phyloP scores from a whole-genome alignment of 2,888 invertebrate genomes.

The Drosophila trichaetosa region DNA sequence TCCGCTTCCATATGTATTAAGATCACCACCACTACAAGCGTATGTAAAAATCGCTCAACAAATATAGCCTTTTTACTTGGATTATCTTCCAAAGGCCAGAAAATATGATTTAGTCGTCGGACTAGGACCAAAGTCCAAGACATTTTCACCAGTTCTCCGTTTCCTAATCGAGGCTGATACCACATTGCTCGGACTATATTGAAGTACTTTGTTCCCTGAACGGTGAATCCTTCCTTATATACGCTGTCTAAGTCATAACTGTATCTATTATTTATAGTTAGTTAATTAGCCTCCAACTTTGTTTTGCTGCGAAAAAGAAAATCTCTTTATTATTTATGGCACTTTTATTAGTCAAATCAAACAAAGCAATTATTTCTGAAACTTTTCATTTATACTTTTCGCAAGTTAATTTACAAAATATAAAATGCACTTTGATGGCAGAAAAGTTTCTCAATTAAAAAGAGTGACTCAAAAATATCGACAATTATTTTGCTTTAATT shows the following conservation, averaged over 20 bases:
- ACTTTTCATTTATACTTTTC: neutral
- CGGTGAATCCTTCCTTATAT: neutral
- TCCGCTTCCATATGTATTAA: slow-evolving; percentile 62
- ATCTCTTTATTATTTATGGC: neutral
- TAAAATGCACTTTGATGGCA: neutral
- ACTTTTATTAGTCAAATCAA: slow-evolving; percentile 3
- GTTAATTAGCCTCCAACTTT: neutral
- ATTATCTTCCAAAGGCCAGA: slow-evolving; percentile 72
- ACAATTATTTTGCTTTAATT: neutral
- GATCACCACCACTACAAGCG: slow-evolving; percentile 44
- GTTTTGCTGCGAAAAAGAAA: neutral
- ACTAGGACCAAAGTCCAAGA: slow-evolving; percentile 59
- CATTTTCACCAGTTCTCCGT: slow-evolving; percentile 58
- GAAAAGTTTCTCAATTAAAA: neutral
- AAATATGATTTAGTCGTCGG: slow-evolving; percentile 53
- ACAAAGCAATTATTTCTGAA: neutral
- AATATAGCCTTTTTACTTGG: slow-evolving; percentile 12
- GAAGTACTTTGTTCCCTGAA: neutral
- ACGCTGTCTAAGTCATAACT: no score
- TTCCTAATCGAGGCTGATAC: slow-evolving; percentile 62
- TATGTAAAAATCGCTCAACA: slow-evolving; percentile 45
- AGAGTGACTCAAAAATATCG: neutral
- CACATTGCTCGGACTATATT: slow-evolving; percentile 25
- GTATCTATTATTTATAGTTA: neutral
- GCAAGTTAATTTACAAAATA: neutral